phyloP scores from a whole-genome alignment of 1,140 invertebrate species.

The Mactra quadrangularis region DNA sequence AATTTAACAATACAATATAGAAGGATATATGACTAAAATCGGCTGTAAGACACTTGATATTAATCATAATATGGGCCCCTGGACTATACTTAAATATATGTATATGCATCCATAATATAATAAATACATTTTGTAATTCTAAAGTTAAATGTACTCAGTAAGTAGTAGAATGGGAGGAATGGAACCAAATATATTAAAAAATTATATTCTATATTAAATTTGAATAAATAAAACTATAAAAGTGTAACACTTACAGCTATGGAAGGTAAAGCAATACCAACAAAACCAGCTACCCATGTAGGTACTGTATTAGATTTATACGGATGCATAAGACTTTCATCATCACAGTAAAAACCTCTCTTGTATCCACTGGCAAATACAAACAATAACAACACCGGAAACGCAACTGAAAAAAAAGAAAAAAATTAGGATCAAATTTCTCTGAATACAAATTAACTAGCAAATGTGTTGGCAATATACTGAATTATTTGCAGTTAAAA shows the following conservation, averaged over 20 bases:
- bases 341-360: constrained; percentile 97
- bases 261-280: constrained; percentile 68
- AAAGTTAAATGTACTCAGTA: no score
- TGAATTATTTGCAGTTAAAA: not conserved
- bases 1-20: no score
- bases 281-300: constrained; percentile 67
- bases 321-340: constrained; percentile 95
- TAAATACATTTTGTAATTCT: no score
- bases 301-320: constrained; percentile 83
- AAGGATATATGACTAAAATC: no score
- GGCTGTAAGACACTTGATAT: no score
- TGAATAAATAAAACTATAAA: no score
- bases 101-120: no score
- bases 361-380: constrained; percentile 87
- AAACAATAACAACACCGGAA: constrained; percentile 69
- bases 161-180: no score
- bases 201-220: no score
- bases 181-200: no score
- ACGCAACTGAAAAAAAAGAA: constrained; percentile 66
- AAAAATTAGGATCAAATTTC: not conserved
- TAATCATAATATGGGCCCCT: no score
- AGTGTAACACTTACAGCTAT: constrained; percentile 74
- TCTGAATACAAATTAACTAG: not conserved
- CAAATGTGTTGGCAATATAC: not conserved
- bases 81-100: no score